Evolutionary conservation across 2,797 vertebrate species (phyloP).

Genomic region (Acanthurus lineatus): DNA sequence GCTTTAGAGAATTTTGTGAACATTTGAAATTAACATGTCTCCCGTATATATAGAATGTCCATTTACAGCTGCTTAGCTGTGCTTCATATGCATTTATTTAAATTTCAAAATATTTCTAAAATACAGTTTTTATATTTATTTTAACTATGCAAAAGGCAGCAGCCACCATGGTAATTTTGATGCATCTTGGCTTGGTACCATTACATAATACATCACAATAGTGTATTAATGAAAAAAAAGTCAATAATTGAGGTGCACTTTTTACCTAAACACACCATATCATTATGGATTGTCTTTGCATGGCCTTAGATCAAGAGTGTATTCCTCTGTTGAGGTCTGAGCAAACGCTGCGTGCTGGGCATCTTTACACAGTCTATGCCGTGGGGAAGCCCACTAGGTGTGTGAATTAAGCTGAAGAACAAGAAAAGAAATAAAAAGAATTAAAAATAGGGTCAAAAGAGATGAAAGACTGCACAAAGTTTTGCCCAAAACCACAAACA

Average conservation of each 20-base stretch:
- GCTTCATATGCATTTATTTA: neutral
- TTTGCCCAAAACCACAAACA: constrained; percentile 35
- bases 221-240: neutral
- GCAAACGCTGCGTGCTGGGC: neutral
- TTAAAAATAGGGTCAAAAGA: constrained; percentile 8
- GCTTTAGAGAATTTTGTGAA: neutral
- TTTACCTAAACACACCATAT: neutral
- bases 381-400: constrained; percentile 20
- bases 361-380: constrained; percentile 1
- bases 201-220: neutral
- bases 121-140: neutral
- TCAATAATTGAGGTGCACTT: neutral
- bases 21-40: neutral
- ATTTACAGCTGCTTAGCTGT: neutral
- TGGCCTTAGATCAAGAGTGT: constrained; percentile 12
- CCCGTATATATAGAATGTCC: neutral
- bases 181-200: neutral
- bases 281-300: constrained; percentile 17
- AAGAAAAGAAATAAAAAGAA: constrained; percentile 9
- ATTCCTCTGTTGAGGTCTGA: constrained; percentile 7
- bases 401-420: constrained; percentile 23
- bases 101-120: neutral
- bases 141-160: neutral
- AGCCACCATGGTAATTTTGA: neutral
- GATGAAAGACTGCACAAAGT: constrained; percentile 37